phyloP scores from a whole-genome alignment of 2,113 vertebrate genomes.

The Ancistrus triradiatus region DNA sequence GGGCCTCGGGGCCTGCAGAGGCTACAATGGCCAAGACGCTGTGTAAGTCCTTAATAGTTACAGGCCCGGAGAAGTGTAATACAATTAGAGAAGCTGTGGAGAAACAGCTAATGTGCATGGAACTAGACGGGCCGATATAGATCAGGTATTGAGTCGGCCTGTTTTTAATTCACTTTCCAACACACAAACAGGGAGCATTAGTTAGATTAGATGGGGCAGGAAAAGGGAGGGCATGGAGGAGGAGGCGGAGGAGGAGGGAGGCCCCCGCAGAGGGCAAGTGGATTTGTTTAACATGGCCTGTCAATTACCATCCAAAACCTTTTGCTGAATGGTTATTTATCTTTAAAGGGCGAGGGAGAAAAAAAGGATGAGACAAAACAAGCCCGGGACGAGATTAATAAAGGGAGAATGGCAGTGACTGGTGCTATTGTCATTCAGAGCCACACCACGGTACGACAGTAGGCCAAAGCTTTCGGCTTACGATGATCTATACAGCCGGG shows the following conservation, averaged over 20 bases:
- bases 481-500: constrained; percentile 26
- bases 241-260: constrained; percentile 47
- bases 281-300: constrained; percentile 76
- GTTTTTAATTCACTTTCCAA: constrained; percentile 77
- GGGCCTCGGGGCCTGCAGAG: constrained; percentile 59
- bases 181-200: constrained; percentile 73
- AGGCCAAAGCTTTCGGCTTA: constrained; percentile 16
- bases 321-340: constrained; percentile 65
- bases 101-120: constrained; percentile 74
- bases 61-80: constrained; percentile 73
- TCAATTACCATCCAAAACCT: constrained; percentile 74
- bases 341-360: constrained; percentile 38
- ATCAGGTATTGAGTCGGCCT: constrained; percentile 75
- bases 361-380: constrained; percentile 59
- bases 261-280: constrained; percentile 42
- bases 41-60: constrained; percentile 73
- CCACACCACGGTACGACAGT: neutral
- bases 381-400: constrained; percentile 61
- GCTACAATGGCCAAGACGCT: constrained; percentile 70
- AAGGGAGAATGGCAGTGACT: constrained; percentile 60
- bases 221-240: constrained; percentile 44
- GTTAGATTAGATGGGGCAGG: constrained; percentile 68
- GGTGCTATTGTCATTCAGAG: constrained; percentile 28
- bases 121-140: constrained; percentile 66
- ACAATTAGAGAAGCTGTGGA: constrained; percentile 72